Evolutionary conservation across 2,113 vertebrate genomes (phyloP).

Genomic region (Perca flavescens): DNA sequence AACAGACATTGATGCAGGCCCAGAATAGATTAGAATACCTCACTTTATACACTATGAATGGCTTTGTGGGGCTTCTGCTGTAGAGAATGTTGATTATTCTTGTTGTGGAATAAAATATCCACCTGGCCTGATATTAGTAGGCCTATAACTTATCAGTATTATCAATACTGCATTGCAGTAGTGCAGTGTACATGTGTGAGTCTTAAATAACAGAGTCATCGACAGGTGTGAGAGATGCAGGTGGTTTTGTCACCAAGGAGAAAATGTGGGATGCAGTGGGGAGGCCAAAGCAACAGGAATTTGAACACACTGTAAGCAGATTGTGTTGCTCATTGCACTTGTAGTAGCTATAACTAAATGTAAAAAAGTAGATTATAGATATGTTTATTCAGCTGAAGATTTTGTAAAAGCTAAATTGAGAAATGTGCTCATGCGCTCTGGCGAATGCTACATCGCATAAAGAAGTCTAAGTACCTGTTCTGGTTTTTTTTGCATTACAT

Average conservation of each 20-base stretch:
- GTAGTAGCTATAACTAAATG: not conserved
- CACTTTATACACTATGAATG: conserved; percentile 20
- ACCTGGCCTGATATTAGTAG: not conserved
- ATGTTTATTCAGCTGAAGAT: not conserved
- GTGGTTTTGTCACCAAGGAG: conserved; percentile 70
- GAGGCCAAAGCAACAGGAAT: conserved; percentile 11
- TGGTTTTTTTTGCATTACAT: not conserved
- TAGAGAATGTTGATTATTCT: not conserved
- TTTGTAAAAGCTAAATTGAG: not conserved
- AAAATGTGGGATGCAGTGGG: conserved; percentile 26
- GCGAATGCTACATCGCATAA: no score
- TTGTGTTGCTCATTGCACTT: not conserved
- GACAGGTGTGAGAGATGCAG: conserved; percentile 73
- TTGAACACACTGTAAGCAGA: conserved; percentile 17
- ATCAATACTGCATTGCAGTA: not conserved
- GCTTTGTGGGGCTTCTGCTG: conserved; percentile 15
- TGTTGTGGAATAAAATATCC: conserved; percentile 5
- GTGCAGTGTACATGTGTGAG: conserved; percentile 2
- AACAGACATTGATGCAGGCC: conserved; percentile 39
- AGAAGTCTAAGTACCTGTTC: no score
- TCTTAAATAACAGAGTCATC: conserved; percentile 60
- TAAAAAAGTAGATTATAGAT: not conserved
- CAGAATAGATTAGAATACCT: conserved; percentile 51
- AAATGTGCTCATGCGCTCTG: not conserved
- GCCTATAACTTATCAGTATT: no score